A percentile compares a stretch with the other conserved stretches of the same genome.
phyloP scores from a whole-genome alignment of 2,888 invertebrate species.

The Neoitamus cyanurus region DNA sequence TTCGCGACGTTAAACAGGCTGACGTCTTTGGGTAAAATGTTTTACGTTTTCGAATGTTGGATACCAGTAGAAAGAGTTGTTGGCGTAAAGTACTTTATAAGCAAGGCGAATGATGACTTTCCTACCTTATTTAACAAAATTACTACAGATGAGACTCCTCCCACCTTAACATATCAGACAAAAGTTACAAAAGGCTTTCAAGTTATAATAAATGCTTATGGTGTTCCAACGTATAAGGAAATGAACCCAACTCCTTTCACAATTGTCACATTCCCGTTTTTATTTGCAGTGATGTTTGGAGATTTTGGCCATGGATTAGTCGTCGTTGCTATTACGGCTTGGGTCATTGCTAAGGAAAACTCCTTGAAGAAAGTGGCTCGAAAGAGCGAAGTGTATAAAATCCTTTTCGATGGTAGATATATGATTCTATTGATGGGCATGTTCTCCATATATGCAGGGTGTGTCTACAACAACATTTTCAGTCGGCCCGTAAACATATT shows the following conservation, averaged over 20 bases:
- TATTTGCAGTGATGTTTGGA: conserved; percentile 97
- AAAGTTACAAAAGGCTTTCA: conserved; percentile 93
- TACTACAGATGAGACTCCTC: conserved; percentile 79
- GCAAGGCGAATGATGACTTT: background rate
- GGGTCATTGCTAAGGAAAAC: background rate
- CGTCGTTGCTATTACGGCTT: conserved; percentile 56
- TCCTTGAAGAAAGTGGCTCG: conserved; percentile 54
- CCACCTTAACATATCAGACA: conserved; percentile 91
- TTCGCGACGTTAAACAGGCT: background rate
- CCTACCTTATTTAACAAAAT: conserved; percentile 87
- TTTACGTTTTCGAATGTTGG: background rate
- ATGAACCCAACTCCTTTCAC: conserved; percentile 90
- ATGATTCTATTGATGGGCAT: conserved; percentile 95
- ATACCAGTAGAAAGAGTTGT: background rate
- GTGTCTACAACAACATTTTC: conserved; percentile 97
- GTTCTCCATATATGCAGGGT: conserved; percentile 96
- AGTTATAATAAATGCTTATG: conserved; percentile 91
- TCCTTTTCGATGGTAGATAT: conserved; percentile 96
- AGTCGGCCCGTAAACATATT: conserved; percentile 93
- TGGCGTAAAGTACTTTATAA: background rate
- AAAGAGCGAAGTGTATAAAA: conserved; percentile 90
- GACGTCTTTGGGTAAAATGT: background rate
- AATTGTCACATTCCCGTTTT: conserved; percentile 93
- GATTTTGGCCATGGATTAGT: conserved; percentile 91
- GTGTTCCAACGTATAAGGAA: conserved; percentile 92